These are phyloP conservation scores for Cyprinodon tularosa DNA, from an alignment of 2,113 vertebrate species.

Conservation along the genomic window DNA sequence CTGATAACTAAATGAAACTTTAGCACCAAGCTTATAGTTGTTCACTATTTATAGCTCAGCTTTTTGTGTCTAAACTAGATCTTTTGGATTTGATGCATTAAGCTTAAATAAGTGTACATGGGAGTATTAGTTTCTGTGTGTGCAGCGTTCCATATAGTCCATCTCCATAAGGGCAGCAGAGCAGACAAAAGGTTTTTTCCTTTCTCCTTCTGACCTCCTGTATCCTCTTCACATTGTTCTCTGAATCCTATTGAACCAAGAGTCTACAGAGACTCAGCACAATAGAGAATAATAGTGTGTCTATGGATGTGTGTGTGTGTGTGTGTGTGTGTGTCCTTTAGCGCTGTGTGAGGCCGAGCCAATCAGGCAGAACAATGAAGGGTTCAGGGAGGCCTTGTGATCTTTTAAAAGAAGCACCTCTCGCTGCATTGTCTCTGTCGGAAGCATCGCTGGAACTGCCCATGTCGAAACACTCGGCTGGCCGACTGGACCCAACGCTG, in stretches of 20 bases:
- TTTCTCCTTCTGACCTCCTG: conserved; percentile 69
- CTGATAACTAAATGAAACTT: too few species aligned
- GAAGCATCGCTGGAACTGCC: conserved; percentile 17
- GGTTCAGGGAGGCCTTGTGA: conserved; percentile 57
- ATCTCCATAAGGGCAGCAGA: conserved; percentile 60
- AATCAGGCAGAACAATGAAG: conserved; percentile 67
- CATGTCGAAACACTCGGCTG: conserved; percentile 25
- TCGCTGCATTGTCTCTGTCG: conserved; percentile 34
- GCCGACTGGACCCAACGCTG: conserved; percentile 3
- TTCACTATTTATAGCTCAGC: not conserved
- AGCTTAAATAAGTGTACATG: not conserved
- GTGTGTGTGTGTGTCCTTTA: conserved; percentile 19
- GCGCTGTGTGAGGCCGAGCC: conserved; percentile 67
- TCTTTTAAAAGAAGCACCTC: conserved; percentile 53
- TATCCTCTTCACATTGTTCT: conserved; percentile 76
- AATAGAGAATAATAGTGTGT: conserved; percentile 64
- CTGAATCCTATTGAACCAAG: conserved; percentile 74
- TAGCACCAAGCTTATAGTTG: not conserved
- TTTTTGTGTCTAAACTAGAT: not conserved
- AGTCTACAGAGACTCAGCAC: conserved; percentile 68
- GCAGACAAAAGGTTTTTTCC: conserved; percentile 56
- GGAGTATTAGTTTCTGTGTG: conserved; percentile 1
- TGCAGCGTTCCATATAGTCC: conserved; percentile 27
- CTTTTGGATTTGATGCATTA: not conserved
- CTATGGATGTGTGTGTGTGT: conserved; percentile 13